These are phyloP conservation scores for Steinernema carpocapsae DNA, from an alignment of 2,888 invertebrate genomes.

Conservation along the genomic window DNA sequence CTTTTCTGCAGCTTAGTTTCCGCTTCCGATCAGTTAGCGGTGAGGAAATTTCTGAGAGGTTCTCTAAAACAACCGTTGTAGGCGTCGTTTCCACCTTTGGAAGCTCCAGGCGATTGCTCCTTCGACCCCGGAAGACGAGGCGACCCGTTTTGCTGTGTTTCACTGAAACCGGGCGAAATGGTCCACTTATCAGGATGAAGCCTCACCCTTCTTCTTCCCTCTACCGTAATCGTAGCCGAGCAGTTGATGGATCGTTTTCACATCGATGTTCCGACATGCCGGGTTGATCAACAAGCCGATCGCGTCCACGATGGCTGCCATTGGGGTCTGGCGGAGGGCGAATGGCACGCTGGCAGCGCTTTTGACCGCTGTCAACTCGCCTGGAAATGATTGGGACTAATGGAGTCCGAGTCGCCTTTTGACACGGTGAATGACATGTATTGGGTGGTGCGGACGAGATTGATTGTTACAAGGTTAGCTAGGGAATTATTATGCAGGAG, in stretches of 20 bases:
- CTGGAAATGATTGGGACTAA: constrained; percentile 10
- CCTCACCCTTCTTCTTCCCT: constrained; percentile 20
- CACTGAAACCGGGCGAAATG: neutral
- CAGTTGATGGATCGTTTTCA: neutral
- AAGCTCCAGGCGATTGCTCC: constrained; percentile 10
- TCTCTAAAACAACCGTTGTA: neutral
- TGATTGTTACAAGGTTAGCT: too few relatives aligned
- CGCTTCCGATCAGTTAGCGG: neutral
- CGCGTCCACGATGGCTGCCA: constrained; percentile 4
- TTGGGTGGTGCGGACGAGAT: too few relatives aligned
- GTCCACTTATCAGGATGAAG: neutral
- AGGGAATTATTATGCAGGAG: too few relatives aligned
- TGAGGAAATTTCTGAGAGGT: neutral
- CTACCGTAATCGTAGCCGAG: constrained; percentile 32
- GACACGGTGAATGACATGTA: neutral
- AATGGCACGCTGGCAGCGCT: neutral
- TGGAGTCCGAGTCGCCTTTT: neutral
- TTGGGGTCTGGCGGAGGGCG: neutral
- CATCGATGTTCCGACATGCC: constrained; percentile 4
- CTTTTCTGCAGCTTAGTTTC: neutral
- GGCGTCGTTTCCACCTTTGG: neutral
- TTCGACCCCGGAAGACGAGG: constrained; percentile 1
- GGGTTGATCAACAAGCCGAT: constrained; percentile 11
- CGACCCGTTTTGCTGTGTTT: constrained; percentile 1
- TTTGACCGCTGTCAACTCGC: neutral